Evolutionary conservation across 2,113 vertebrate species (phyloP), one percentile per base, ranked within the genome.

Genomic region (Phaethon lepturus): DNA sequence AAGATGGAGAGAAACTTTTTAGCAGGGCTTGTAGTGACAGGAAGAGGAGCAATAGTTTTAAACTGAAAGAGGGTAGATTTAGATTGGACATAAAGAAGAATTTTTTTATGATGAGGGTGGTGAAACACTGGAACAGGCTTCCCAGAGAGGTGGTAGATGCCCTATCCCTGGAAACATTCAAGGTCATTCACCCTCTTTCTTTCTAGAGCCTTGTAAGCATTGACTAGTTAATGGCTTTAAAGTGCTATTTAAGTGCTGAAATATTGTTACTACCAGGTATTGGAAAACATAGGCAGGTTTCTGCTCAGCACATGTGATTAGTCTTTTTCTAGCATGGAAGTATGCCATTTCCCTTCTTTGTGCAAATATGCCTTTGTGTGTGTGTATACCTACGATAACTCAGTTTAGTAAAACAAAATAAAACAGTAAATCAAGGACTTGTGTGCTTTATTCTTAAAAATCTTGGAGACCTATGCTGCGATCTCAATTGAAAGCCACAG

Each of bases 171-270:
- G 38, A 38, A 38, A 38, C 38, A 38, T 38, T 38, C 38, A 38
- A 38, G 38, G 38, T 38, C 38, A 38, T 38, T 38, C 38, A 38
- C 38, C 38, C 38, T 38, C 38, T 38, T 95, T 87, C 93, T 31
- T 91, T 88, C 83, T 78, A 52, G 17, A 94, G 69, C 94, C 64
- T 92, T 58, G n/a, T 80, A 75, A 93, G 47, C 68, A 97, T 93
- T 89, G 93, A 97, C 95, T 87, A 91, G 74, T 91, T 95, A 95
- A 96, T 93, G 84, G 86, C n/a, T 87, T 91, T 82, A 82, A 96
- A 96, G 69, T 75, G 76, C 52, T 66, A 40, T 87, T 92, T 94
- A 91, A 96, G 89, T 90, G 71, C 52, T 91, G 73, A 91, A 89
- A 85, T 93, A 72, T 33, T 72, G 47, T 45, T 53, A 62, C 24